A percentile compares a stretch with the other conserved stretches of the same genome.
phyloP scores from a whole-genome alignment of 1,140 invertebrate genomes.

The Drosophila repletoides region DNA sequence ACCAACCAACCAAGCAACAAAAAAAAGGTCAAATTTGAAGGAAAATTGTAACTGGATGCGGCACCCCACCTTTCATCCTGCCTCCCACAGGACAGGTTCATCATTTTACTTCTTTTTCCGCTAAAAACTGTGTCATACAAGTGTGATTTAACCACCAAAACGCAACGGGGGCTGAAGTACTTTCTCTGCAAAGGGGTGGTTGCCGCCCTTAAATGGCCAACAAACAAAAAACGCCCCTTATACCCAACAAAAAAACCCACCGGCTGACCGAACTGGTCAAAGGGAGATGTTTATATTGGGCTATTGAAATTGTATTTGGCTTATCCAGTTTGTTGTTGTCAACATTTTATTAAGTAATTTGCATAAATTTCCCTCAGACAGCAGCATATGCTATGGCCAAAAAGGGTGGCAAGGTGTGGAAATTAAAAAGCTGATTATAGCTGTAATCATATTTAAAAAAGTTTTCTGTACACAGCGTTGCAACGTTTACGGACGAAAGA shows the following conservation, averaged over 20 bases:
- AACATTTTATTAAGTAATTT: slow-evolving; percentile 80
- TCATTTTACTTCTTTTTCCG: slow-evolving; percentile 36
- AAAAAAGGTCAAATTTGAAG: slow-evolving; percentile 3
- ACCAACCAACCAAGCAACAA: neutral
- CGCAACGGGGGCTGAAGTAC: slow-evolving; percentile 18
- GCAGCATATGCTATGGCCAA: slow-evolving; percentile 52
- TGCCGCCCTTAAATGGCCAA: slow-evolving; percentile 47
- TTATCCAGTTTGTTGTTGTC: slow-evolving; percentile 60
- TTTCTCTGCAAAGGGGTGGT: slow-evolving; percentile 52
- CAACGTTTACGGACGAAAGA: too few relatives aligned
- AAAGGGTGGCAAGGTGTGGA: slow-evolving; percentile 28
- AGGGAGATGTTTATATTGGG: slow-evolving; percentile 48
- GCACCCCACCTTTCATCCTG: neutral
- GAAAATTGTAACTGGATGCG: slow-evolving; percentile 1
- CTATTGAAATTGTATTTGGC: slow-evolving; percentile 72
- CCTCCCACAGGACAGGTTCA: slow-evolving; percentile 43
- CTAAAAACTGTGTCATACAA: slow-evolving; percentile 48
- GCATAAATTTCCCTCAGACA: slow-evolving; percentile 65
- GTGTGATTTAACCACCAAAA: slow-evolving; percentile 41
- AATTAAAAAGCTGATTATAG: slow-evolving; percentile 35
- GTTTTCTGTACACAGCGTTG: too few relatives aligned
- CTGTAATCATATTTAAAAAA: slow-evolving; percentile 11
- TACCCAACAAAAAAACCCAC: too few relatives aligned
- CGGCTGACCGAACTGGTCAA: slow-evolving; percentile 5
- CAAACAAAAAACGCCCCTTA: slow-evolving; percentile 59